phyloP scores from a whole-genome alignment of 2,888 invertebrate genomes.

The Nycteola revayana region DNA sequence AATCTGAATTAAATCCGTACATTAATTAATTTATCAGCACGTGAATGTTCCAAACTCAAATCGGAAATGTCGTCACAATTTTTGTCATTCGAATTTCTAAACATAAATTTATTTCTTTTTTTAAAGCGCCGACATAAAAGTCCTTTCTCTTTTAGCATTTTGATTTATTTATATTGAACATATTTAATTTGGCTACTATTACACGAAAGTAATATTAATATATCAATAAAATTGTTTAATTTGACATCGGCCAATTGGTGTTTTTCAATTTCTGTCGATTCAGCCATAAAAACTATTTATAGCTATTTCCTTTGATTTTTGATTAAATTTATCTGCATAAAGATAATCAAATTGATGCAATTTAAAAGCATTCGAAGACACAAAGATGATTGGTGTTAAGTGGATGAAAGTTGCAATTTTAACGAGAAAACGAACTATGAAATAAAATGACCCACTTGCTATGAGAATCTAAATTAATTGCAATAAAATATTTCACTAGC shows the following conservation, averaged over 20 bases:
- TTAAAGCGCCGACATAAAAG: constrained; percentile 31
- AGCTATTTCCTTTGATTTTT: constrained; percentile 22
- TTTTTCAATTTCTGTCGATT: constrained; percentile 19
- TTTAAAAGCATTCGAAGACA: constrained; percentile 12
- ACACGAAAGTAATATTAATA: constrained; percentile 36
- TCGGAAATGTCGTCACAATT: constrained; percentile 34
- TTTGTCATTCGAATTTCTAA: constrained; percentile 56
- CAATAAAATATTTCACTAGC: too few species aligned
- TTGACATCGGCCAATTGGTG: constrained; percentile 34
- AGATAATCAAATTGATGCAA: constrained; percentile 15
- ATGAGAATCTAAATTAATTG: too few species aligned
- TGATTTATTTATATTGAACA: constrained; percentile 36
- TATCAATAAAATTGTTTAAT: constrained; percentile 37
- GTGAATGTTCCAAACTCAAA: constrained; percentile 15
- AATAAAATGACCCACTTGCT: constrained; percentile 2
- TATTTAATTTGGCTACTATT: constrained; percentile 31
- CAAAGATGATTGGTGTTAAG: constrained; percentile 13
- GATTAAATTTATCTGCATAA: constrained; percentile 19
- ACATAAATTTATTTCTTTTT: constrained; percentile 49
- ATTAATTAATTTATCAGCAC: constrained; percentile 23
- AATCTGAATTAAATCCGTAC: constrained; percentile 20
- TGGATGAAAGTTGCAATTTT: constrained; percentile 17
- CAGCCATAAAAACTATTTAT: constrained; percentile 20
- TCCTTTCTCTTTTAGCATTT: constrained; percentile 47
- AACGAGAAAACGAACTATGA: background rate